Conservation (phyloP, 1,140 invertebrate genomes). For the Hycleus cichorii region DNA sequence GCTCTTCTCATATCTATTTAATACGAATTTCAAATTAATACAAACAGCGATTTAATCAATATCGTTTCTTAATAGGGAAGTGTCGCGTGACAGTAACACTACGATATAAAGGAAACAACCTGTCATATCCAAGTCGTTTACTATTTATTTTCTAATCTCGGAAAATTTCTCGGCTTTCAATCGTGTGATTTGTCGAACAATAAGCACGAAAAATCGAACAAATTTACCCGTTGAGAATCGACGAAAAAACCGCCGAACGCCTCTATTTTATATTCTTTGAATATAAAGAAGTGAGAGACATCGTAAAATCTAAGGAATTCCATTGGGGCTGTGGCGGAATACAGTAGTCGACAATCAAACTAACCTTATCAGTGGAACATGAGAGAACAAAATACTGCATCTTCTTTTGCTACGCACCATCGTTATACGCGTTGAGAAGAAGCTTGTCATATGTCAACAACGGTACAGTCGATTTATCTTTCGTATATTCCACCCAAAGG, state of each 20-base stretch:
- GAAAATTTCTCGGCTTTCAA: not conserved
- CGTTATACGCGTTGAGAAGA: slow-evolving; percentile 18
- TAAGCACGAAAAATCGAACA: not conserved
- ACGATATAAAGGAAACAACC: not conserved
- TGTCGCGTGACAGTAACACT: slow-evolving; percentile 1
- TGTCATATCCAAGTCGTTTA: slow-evolving; percentile 1
- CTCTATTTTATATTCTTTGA: slow-evolving; percentile 4
- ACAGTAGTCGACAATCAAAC: slow-evolving; percentile 14
- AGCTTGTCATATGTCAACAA: slow-evolving; percentile 27
- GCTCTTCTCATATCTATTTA: too few relatives aligned
- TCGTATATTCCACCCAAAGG: slow-evolving; percentile 25
- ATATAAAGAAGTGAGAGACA: slow-evolving; percentile 5
- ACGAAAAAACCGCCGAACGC: slow-evolving; percentile 1
- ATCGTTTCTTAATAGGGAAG: not conserved
- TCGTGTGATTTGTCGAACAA: not conserved
- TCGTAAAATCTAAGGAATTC: slow-evolving; percentile 9
- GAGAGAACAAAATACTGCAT: not conserved
- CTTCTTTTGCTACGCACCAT: slow-evolving; percentile 3
- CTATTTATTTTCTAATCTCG: not conserved
- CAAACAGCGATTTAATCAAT: not conserved
- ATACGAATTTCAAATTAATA: too few relatives aligned
- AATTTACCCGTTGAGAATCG: slow-evolving; percentile 9
- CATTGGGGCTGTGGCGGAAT: slow-evolving; percentile 9
- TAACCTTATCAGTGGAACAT: slow-evolving; percentile 13
- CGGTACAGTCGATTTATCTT: slow-evolving; percentile 28